Evolutionary conservation across 2,888 invertebrate species (phyloP), one percentile per base, ranked within the genome.

Genomic region (Drepana falcataria): DNA sequence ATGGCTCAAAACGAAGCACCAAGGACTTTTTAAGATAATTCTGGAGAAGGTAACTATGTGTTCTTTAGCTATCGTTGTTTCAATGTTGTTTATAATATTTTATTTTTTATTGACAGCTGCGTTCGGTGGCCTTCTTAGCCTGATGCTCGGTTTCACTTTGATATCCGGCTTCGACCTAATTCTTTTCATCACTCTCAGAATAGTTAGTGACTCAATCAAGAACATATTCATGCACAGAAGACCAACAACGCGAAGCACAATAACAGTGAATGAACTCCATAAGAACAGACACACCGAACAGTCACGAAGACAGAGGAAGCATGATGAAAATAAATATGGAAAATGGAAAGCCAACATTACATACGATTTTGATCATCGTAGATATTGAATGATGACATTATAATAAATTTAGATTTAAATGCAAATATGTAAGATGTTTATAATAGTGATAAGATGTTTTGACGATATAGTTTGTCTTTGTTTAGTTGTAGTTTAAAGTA

Each of bases 61-160:
- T n/a, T n/a, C n/a, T n/a, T n/a, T n/a, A n/a, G 21, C 21, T 21
- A 21, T 21, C 21, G 21, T 21, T 21, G 21, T 21, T 21, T 44
- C 3, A 35, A 35, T 48, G 9, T 3, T 2, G 2, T 35, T 1
- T 54, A n/a, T 35, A 9, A 48, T 9, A 35, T 41, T 9, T 2
- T 21, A 4, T 44, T 40, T 47, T 58, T 60, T 55, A 48, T 68
- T 92, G 92, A 65, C 85, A 95, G 95, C 94, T 64, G 93, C 94
- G 1, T 94, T 94, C 66, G 95, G 95, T 0, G 95, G 95, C 21
- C 86, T 95, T 0, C 79, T 95, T 2, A 94, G 94, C 47, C 81
- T 95, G 4, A 94, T 95, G 79, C 91, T 94, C 40, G 95, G 95
- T 2, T 95, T 95, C 70, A 95, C 94, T 52, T 87, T 95, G 35